phyloP scores from a whole-genome alignment of 2,888 invertebrate genomes.

The Marronus borbonicus region DNA sequence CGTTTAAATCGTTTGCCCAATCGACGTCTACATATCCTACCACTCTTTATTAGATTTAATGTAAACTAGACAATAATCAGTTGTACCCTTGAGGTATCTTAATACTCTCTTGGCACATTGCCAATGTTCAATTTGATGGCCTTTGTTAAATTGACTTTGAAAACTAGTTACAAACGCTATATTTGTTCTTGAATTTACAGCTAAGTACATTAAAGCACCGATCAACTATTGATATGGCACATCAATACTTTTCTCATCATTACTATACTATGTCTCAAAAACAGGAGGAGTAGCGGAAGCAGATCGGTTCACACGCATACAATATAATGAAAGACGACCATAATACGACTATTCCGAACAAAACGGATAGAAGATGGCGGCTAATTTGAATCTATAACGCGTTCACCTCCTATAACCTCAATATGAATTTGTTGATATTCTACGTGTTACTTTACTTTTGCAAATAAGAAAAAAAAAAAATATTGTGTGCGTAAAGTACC shows the following conservation, averaged over 20 bases:
- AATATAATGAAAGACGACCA: no score
- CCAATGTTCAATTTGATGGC: constrained; percentile 48
- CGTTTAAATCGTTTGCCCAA: constrained; percentile 52
- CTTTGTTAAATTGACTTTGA: not conserved
- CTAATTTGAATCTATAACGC: no score
- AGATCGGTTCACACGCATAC: no score
- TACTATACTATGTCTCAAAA: no score
- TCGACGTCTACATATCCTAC: constrained; percentile 54
- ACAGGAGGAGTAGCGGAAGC: no score
- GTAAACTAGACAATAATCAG: constrained; percentile 49
- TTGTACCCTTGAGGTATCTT: constrained; percentile 55
- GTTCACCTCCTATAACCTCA: no score
- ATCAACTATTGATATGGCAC: not conserved
- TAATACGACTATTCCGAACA: no score
- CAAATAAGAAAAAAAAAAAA: no score
- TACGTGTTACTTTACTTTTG: no score
- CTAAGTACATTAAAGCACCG: constrained; percentile 2
- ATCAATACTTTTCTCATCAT: not conserved
- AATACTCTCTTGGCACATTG: constrained; percentile 53
- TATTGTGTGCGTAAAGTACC: no score
- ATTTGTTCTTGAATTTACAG: not conserved
- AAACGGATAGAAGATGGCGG: no score
- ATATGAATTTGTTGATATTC: no score
- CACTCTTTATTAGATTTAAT: constrained; percentile 43
- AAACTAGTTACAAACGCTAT: not conserved